Percentiles rank a stretch among this genome's conserved stretches.
phyloP scores from a whole-genome alignment of 2,113 vertebrate genomes.

The Bucco capensis region DNA sequence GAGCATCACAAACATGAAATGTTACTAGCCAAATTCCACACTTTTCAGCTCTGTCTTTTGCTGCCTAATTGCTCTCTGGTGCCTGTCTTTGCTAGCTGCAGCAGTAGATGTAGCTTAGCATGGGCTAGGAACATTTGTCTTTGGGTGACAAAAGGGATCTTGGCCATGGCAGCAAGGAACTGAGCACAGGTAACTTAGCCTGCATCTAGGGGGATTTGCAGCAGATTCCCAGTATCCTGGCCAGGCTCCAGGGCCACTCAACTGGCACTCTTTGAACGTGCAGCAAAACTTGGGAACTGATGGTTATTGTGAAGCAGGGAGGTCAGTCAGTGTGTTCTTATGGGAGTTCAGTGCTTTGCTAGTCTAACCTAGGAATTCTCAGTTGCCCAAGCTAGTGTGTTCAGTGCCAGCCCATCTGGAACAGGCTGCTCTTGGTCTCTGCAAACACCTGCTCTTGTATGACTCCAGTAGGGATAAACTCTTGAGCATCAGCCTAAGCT shows the following conservation, averaged over 20 bases:
- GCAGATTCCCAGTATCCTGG: background rate
- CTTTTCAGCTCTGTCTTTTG: background rate
- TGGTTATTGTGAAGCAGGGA: background rate
- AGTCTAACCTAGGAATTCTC: background rate
- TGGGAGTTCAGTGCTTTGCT: background rate
- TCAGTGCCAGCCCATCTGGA: background rate
- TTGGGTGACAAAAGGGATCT: background rate
- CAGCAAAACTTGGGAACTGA: background rate
- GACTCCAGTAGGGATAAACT: background rate
- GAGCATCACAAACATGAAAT: background rate
- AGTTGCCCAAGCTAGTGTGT: background rate
- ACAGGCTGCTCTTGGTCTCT: background rate
- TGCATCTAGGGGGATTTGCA: background rate
- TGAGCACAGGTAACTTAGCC: background rate
- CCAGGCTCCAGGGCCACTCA: background rate
- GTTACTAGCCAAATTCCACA: fast-evolving
- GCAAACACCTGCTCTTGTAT: background rate
- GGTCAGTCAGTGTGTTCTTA: background rate
- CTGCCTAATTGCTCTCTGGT: background rate
- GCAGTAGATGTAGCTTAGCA: background rate
- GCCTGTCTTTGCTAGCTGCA: background rate
- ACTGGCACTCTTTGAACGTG: background rate
- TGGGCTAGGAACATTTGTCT: background rate
- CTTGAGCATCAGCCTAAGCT: background rate
- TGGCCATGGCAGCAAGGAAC: background rate